Evolutionary conservation across 2,888 invertebrate genomes (phyloP).

Genomic region (Carpatolechia fugitivella): DNA sequence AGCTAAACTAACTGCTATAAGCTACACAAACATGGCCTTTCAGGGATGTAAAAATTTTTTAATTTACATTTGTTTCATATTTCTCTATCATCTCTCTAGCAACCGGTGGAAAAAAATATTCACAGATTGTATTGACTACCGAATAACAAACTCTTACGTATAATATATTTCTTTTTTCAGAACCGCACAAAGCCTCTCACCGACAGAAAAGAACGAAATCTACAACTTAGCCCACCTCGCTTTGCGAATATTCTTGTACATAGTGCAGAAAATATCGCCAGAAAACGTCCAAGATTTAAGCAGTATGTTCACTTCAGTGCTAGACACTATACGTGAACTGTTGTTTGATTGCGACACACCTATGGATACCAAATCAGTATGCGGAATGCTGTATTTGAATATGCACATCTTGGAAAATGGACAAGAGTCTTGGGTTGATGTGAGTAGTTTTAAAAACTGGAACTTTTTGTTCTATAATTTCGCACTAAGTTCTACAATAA

Average conservation of each 20-base stretch:
- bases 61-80: too few species aligned
- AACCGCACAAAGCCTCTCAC: conserved; percentile 37
- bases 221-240: conserved; percentile 50
- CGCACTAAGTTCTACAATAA: too few species aligned
- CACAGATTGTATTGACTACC: neutral
- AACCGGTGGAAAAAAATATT: too few species aligned
- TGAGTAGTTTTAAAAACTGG: conserved; percentile 44
- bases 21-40: too few species aligned
- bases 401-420: conserved; percentile 58
- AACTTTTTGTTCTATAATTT: too few species aligned
- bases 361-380: conserved; percentile 83
- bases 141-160: neutral
- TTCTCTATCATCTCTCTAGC: too few species aligned
- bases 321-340: conserved; percentile 40
- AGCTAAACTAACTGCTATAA: too few species aligned
- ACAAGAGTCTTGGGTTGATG: conserved; percentile 49
- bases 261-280: conserved; percentile 45
- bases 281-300: conserved; percentile 23
- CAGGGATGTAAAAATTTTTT: too few species aligned
- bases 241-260: conserved; percentile 47
- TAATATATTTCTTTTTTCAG: conserved; percentile 38
- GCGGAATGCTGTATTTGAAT: conserved; percentile 77
- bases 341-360: conserved; percentile 74
- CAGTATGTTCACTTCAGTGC: conserved; percentile 33
- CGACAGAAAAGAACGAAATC: conserved; percentile 60